Base-by-base conservation (phyloP, 2,888 invertebrate genomes). In the Germaria angustata region DNA sequence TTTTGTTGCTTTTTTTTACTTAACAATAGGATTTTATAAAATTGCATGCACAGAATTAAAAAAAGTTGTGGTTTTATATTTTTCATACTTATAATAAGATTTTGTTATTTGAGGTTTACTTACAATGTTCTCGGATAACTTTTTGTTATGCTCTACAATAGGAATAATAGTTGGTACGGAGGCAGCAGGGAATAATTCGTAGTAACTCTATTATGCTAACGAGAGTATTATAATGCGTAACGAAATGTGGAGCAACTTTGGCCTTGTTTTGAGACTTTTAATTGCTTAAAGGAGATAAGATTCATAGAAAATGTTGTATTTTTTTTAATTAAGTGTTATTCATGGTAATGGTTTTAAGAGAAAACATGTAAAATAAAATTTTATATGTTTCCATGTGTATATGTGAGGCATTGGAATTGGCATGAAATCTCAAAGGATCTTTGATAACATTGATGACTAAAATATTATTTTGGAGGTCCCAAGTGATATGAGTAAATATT, bases 71-170 rank as follows among this genome's bases (percentile, higher is more conserved):
- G 13, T 51, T 65, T 49, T 36, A 13, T 71, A 17, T 15, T 39
- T 6, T 15, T 46, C 32, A 15, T 24, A 24, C 1, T 53, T 8
- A 36, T 24, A 34, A 44, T 65, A 65, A 46, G 53, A 75, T 65
- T 65, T 46, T 55, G 20, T 55, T 65, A 36, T 73, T 55, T 73
- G 36, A 44, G 55, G 44, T 65, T 75, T 65, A 44, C 32, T 69
- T 69, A 20, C 11, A 15, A 34, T 34, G 22, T 41, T 51, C 15
- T 39, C 17, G n/a, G 1, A 6, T 41, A 51, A 20, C 4, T 8
- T 44, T 41, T 57, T 15, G 8, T 36, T 71, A 24, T 15, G 6
- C 7, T 15, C 11, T 22, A 5, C 13, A 32, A 9, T 11, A 24
- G 36, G 3, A 55, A 57, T 32, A 34, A 32, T 34, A 22, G 17